phyloP scores from a whole-genome alignment of 2,797 vertebrate species.

The Poeciliopsis gracilis region DNA sequence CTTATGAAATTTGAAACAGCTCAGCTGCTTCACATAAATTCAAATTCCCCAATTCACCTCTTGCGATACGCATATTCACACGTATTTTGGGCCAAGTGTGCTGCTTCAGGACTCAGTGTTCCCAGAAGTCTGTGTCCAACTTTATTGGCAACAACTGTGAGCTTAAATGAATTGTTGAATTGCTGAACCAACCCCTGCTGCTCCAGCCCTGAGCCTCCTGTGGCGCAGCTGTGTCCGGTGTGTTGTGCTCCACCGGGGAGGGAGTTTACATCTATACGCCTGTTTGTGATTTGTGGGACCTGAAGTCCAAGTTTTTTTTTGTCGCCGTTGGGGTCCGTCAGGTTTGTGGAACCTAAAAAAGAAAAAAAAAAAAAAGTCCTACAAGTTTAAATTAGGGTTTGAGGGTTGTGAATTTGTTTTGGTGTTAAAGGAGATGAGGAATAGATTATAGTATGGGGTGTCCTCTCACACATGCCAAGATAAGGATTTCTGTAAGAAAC shows the following conservation, averaged over 20 bases:
- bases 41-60: conserved; percentile 31
- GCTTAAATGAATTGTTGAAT: conserved; percentile 52
- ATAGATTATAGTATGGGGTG: not conserved
- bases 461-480: not conserved
- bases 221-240: conserved; percentile 59
- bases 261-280: not conserved
- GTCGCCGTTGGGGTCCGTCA: not conserved
- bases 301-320: not conserved
- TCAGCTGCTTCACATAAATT: conserved; percentile 54
- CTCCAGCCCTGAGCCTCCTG: conserved; percentile 42
- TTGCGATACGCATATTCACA: conserved; percentile 40
- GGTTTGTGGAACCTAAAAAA: not conserved
- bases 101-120: conserved; percentile 44
- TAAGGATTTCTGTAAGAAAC: conserved; percentile 4
- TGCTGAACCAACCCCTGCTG: conserved; percentile 53
- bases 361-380: not conserved
- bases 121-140: conserved; percentile 45
- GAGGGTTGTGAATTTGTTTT: not conserved
- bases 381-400: not conserved
- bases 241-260: conserved; percentile 24
- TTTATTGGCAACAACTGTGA: conserved; percentile 50
- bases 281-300: not conserved
- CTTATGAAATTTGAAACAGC: conserved; percentile 41
- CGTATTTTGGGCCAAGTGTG: conserved; percentile 37
- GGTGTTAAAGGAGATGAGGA: not conserved